These are phyloP conservation scores for Stenolophus ochropezus DNA, from an alignment of 2,888 invertebrate species.

Conservation along the genomic window DNA sequence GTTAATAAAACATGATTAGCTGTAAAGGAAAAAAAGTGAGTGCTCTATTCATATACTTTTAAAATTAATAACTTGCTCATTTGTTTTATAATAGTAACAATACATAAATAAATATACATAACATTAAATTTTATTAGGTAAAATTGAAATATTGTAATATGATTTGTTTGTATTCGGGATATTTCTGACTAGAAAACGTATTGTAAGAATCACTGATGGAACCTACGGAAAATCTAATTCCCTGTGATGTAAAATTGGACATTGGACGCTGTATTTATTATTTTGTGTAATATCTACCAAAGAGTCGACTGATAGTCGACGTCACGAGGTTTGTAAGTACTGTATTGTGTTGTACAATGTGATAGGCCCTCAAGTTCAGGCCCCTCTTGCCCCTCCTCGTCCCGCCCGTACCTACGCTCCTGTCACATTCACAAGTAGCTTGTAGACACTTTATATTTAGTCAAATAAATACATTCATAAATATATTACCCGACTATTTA, in stretches of 20 bases:
- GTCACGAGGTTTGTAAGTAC: conserved; percentile 70
- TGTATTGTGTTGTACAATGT: conserved; percentile 73
- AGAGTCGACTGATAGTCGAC: conserved; percentile 71
- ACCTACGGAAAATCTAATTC: too few relatives aligned
- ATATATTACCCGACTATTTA: not conserved
- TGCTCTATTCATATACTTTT: too few relatives aligned
- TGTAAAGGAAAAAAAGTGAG: too few relatives aligned
- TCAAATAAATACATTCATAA: conserved; percentile 71
- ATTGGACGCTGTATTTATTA: conserved; percentile 60
- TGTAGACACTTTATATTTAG: conserved; percentile 74
- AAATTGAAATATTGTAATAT: too few relatives aligned
- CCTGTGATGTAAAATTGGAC: not conserved
- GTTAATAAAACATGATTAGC: too few relatives aligned
- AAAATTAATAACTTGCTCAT: too few relatives aligned
- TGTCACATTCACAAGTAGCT: conserved; percentile 74
- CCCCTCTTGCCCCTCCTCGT: conserved; percentile 70
- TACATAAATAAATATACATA: too few relatives aligned
- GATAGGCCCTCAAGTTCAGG: conserved; percentile 73
- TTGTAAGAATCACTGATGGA: not conserved
- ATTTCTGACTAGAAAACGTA: not conserved
- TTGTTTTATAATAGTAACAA: too few relatives aligned
- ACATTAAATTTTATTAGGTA: too few relatives aligned
- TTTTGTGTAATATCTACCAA: conserved; percentile 74
- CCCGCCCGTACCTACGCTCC: conserved; percentile 65
- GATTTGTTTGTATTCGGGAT: too few relatives aligned